Evolutionary conservation across 2,113 vertebrate species (phyloP).

Genomic region (Isurus oxyrinchus): DNA sequence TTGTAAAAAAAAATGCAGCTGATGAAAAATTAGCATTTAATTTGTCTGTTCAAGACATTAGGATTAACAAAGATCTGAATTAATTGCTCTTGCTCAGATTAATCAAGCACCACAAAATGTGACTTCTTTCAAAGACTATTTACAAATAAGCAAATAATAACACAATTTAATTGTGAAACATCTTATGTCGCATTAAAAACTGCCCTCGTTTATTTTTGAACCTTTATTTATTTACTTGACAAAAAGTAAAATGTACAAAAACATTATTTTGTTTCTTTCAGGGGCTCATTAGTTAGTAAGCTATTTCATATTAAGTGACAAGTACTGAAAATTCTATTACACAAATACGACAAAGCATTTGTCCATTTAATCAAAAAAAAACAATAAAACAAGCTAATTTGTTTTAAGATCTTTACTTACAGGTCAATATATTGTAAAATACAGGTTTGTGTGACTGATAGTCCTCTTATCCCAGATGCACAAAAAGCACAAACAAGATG

Average conservation of each 20-base stretch:
- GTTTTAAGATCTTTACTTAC: slow-evolving; percentile 61
- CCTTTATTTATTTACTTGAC: not conserved
- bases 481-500: slow-evolving; percentile 47
- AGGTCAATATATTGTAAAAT: slow-evolving; percentile 76
- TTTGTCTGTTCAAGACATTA: not conserved
- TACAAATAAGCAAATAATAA: not conserved
- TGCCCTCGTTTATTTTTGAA: not conserved
- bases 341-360: not conserved
- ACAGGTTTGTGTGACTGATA: slow-evolving; percentile 52
- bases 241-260: not conserved
- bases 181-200: not conserved
- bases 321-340: not conserved
- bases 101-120: not conserved
- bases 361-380: not conserved
- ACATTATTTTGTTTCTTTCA: not conserved
- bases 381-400: not conserved
- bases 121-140: not conserved
- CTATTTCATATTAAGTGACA: not conserved
- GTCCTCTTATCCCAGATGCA: slow-evolving; percentile 57
- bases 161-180: not conserved
- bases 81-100: not conserved
- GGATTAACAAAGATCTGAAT: not conserved
- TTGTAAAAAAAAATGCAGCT: too few species aligned
- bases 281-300: not conserved
- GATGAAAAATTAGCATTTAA: too few species aligned